These are phyloP conservation scores for Oryzias melastigma DNA, from an alignment of 2,113 vertebrate genomes.

Conservation along the genomic window DNA sequence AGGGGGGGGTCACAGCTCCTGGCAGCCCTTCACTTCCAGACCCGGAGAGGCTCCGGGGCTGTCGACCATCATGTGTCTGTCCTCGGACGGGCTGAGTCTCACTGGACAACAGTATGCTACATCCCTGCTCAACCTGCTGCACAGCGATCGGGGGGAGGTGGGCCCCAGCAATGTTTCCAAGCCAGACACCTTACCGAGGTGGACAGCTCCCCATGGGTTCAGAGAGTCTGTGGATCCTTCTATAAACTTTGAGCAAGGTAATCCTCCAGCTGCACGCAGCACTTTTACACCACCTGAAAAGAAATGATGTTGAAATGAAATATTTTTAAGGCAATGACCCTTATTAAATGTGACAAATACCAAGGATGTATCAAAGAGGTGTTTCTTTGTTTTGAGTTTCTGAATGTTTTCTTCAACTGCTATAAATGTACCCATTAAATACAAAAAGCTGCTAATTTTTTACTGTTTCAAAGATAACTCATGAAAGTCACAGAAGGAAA, in stretches of 20 bases:
- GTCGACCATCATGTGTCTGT: constrained; percentile 51
- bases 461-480: too few relatives aligned
- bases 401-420: too few relatives aligned
- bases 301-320: too few relatives aligned
- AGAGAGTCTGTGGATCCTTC: constrained; percentile 61
- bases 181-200: constrained; percentile 68
- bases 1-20: constrained; percentile 35
- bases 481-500: not conserved
- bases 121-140: constrained; percentile 83
- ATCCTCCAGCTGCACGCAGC: constrained; percentile 20
- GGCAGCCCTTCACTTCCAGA: constrained; percentile 46
- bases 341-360: too few relatives aligned
- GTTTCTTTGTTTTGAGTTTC: too few relatives aligned
- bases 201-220: constrained; percentile 59
- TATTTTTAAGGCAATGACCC: too few relatives aligned
- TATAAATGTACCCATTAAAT: too few relatives aligned
- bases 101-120: constrained; percentile 77
- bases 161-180: constrained; percentile 71
- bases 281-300: not conserved
- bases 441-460: too few relatives aligned
- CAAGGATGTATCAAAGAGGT: too few relatives aligned
- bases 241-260: constrained; percentile 66
- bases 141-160: constrained; percentile 76
- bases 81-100: constrained; percentile 51
- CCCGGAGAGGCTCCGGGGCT: constrained; percentile 38